Evolutionary conservation across 1,140 invertebrate species (phyloP).

Genomic region (Procambarus virginalis): DNA sequence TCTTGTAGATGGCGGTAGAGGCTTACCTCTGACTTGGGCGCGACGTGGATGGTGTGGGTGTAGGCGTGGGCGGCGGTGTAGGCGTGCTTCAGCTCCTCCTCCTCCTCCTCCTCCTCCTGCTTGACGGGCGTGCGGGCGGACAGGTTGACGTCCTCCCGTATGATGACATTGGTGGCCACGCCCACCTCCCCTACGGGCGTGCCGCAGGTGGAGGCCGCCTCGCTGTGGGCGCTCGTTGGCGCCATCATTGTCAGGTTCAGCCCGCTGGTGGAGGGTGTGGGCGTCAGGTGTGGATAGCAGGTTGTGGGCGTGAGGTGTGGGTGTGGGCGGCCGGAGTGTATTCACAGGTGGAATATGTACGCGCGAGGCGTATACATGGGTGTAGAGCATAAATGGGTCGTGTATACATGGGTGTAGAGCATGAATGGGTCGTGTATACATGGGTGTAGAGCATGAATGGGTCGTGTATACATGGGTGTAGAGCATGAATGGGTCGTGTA

Average conservation of each 20-base stretch:
- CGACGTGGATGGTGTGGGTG: slow-evolving; percentile 40
- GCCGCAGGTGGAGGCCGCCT: slow-evolving; percentile 24
- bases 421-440: too few relatives aligned
- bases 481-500: too few relatives aligned
- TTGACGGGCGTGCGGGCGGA: slow-evolving; percentile 65
- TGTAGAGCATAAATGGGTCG: too few relatives aligned
- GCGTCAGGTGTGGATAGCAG: neutral
- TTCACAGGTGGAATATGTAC: too few relatives aligned
- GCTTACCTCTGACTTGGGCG: slow-evolving; percentile 33
- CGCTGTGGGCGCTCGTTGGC: neutral
- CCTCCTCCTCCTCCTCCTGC: slow-evolving; percentile 64
- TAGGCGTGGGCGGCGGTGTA: slow-evolving; percentile 73
- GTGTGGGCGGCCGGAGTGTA: too few relatives aligned
- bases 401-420: too few relatives aligned
- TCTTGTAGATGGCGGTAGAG: neutral
- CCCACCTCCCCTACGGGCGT: slow-evolving; percentile 44
- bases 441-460: too few relatives aligned
- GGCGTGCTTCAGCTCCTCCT: slow-evolving; percentile 81
- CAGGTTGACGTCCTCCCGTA: slow-evolving; percentile 63
- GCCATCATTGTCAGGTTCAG: slow-evolving; percentile 36
- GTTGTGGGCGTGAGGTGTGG: neutral
- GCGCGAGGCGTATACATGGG: too few relatives aligned
- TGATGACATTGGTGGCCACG: slow-evolving; percentile 64
- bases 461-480: too few relatives aligned
- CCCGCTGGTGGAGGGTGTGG: slow-evolving; percentile 7